Evolutionary conservation across 2,888 invertebrate species (phyloP).

Genomic region (Merodon equestris): DNA sequence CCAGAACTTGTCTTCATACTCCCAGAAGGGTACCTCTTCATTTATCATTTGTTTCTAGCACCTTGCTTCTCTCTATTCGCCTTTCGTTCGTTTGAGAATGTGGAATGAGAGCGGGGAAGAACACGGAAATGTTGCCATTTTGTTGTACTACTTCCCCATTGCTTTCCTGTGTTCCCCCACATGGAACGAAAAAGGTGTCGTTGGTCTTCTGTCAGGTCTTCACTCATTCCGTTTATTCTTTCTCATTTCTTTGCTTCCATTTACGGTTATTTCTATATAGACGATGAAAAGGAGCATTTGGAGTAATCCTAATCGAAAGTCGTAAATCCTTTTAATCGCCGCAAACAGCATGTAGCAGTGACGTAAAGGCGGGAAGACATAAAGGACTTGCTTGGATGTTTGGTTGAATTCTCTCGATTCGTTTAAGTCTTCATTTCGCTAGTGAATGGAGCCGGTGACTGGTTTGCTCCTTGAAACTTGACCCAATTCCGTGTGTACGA

Average conservation of each 20-base stretch:
- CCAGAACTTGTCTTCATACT: neutral
- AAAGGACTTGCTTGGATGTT: slow-evolving; percentile 7
- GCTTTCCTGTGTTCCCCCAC: neutral
- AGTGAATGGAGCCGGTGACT: slow-evolving; percentile 1
- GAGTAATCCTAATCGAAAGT: slow-evolving; percentile 39
- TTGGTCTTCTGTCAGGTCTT: too few species aligned
- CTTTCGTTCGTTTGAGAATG: neutral
- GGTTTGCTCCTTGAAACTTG: slow-evolving; percentile 52
- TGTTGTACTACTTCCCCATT: neutral
- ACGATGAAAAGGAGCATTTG: too few species aligned
- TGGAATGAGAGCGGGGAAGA: slow-evolving; percentile 11
- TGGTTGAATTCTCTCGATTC: neutral
- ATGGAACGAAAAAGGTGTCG: slow-evolving; percentile 3
- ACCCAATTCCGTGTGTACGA: slow-evolving; percentile 43
- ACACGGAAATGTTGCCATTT: slow-evolving; percentile 42
- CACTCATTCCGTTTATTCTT: too few species aligned
- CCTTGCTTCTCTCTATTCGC: slow-evolving; percentile 15
- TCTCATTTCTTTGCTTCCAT: too few species aligned
- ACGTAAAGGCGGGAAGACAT: slow-evolving; percentile 15
- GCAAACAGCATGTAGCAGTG: slow-evolving; percentile 14
- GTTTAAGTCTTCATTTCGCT: too few species aligned
- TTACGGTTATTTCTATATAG: too few species aligned
- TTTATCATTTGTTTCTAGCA: slow-evolving; percentile 49
- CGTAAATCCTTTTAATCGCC: slow-evolving; percentile 56
- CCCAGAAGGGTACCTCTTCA: slow-evolving; percentile 25